Base-by-base conservation (phyloP, 2,888 invertebrate genomes). In the Teleiodes luculella region DNA sequence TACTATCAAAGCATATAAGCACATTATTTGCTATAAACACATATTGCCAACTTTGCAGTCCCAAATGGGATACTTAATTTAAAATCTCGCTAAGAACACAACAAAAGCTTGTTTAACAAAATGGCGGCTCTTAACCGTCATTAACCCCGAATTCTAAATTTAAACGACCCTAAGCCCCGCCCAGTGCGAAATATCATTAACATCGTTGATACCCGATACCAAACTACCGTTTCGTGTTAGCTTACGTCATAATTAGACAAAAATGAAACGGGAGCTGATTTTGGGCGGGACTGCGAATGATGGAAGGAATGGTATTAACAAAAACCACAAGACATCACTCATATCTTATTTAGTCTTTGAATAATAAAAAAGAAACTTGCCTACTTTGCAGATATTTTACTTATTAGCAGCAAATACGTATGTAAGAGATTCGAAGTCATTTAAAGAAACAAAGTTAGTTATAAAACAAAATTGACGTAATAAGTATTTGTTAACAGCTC, bases 241-340 rank as follows among this genome's bases (percentile, higher is more conserved):
- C 63, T 84, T 79, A 78, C 81, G 65, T 75, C 74, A 74, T 83
- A 78, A 84, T 80, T 78, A 73, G 68, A 61, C 59, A 67, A 65
- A 68, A 73, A 63, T 45, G 50, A 54, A 57, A 68, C 64, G 57
- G 57, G 61, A 70, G 63, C 63, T 53, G 53, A 64, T 61, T 60
- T 59, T 62, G 64, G 73, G 74, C 68, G 72, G 66, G 62, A 59
- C 59, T 56, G 53, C 56, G 47, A 49, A 28, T 28, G 37, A 28
- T 37, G 24, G 28, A 37, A 37, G 10, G 16, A n/a, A n/a, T n/a
- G 18, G 24, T 37, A 28, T 28, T 13, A 28, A 28, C 49, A 49
- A 49, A 49, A 49, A 49, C 37, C 37, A 18, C 49, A 37, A 28
- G 30, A 11, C 18, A 48, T 48, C 18, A 35, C 35, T 48, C 48